Percentiles rank a stretch among this genome's conserved stretches.
Evolutionary conservation across 2,888 invertebrate genomes (phyloP).

Genomic region (Cataglyphis rosenhaueri): DNA sequence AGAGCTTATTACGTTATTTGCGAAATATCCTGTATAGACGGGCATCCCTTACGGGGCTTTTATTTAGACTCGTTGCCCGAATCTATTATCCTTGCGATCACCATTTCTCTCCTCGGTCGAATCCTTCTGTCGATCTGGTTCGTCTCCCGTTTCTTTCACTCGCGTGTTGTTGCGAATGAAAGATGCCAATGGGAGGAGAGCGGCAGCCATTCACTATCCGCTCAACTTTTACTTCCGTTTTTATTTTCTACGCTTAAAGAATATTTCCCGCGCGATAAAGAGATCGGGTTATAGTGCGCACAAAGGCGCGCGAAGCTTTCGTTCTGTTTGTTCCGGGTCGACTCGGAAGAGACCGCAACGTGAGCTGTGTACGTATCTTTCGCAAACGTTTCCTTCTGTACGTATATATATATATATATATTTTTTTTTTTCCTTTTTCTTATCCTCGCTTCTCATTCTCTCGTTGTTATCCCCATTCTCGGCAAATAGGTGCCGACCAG

Average conservation of each 20-base stretch:
- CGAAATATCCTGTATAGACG: neutral
- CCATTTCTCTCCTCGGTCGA: conserved; percentile 23
- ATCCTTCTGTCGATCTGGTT: neutral
- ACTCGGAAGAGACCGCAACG: conserved; percentile 71
- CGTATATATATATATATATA: neutral
- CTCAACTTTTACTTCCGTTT: conserved; percentile 78
- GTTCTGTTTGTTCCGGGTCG: conserved; percentile 77
- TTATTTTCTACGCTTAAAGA: conserved; percentile 81
- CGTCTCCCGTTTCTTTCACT: neutral
- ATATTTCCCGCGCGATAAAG: conserved; percentile 80
- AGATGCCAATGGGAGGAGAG: conserved; percentile 60
- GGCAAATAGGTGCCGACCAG: conserved; percentile 39
- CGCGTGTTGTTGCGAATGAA: conserved; percentile 27
- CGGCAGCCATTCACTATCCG: conserved; percentile 69
- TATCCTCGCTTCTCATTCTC: conserved; percentile 13
- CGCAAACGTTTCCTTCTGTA: conserved; percentile 11
- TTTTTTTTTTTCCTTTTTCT: neutral
- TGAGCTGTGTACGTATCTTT: conserved; percentile 71
- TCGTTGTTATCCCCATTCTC: conserved; percentile 40
- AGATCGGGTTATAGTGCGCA: conserved; percentile 77
- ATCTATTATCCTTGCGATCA: conserved; percentile 66
- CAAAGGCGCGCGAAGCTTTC: conserved; percentile 74
- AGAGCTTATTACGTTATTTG: conserved; percentile 4
- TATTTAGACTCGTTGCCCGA: conserved; percentile 55
- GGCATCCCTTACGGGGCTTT: neutral